phyloP scores from a whole-genome alignment of 2,888 invertebrate species.

The Dynastes maya region DNA sequence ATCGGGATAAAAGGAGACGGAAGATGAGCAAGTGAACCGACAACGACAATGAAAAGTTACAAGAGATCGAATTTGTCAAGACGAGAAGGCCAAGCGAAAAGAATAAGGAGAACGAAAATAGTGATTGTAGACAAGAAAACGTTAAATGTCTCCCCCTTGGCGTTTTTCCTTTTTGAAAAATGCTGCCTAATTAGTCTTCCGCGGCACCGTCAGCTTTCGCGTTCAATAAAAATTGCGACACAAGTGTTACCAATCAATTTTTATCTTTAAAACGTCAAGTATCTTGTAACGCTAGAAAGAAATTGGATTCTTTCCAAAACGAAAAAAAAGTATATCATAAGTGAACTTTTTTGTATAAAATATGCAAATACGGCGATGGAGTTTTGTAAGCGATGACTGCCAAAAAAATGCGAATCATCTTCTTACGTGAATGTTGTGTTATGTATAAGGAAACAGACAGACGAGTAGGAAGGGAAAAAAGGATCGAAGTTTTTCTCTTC shows the following conservation, averaged over 20 bases:
- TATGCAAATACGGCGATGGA: conserved; percentile 47
- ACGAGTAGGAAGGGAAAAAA: conserved; percentile 52
- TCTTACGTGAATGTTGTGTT: conserved; percentile 14
- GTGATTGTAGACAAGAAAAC: conserved; percentile 20
- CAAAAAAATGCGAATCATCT: conserved; percentile 18
- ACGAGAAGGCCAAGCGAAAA: background rate
- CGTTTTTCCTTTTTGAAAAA: conserved; percentile 52
- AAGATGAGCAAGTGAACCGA: conserved; percentile 11
- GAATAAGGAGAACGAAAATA: conserved; percentile 1
- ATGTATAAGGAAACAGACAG: conserved; percentile 29
- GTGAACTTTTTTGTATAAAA: conserved; percentile 11
- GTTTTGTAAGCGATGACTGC: conserved; percentile 10
- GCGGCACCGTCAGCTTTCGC: conserved; percentile 16
- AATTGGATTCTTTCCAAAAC: too few species aligned
- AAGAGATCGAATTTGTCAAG: conserved; percentile 45
- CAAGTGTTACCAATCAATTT: conserved; percentile 1
- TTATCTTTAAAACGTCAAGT: background rate
- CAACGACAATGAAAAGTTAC: conserved; percentile 42
- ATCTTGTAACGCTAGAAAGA: too few species aligned
- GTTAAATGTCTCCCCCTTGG: conserved; percentile 21
- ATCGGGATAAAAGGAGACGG: conserved; percentile 20
- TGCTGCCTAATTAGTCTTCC: conserved; percentile 56
- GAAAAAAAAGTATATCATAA: background rate
- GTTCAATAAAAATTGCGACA: background rate
- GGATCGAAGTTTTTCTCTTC: conserved; percentile 69